Base-by-base conservation (phyloP, 2,113 vertebrate genomes). In the Centrocercus urophasianus region DNA sequence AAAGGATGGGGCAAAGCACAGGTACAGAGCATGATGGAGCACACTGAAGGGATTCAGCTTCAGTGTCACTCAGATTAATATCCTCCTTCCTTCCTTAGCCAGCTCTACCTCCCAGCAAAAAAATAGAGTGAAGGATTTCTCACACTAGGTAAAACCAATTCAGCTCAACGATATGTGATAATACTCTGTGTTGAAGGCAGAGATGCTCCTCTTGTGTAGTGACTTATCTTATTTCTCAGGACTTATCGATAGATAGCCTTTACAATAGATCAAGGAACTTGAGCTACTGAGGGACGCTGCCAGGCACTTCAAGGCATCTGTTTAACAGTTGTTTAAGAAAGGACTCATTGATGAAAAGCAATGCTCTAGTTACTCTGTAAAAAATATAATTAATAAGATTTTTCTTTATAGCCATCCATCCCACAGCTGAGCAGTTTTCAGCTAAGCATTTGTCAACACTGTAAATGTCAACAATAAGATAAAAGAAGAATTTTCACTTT, bases 311-410 rank as follows among this genome's bases (percentile, higher is more conserved):
- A 83, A 74, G 80, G 38, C 54, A 94, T 71, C 72, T 42, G 87
- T 83, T 93, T 24, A 73, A 60, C 63, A 74, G 38, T 32, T 83
- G 64, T 67, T 90, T 90, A 48, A 88, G 66, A 59, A 91, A 94
- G 42, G 32, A 75, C 69, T 94, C 91, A 94, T 81, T 95, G 92
- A 95, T 88, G 90, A 95, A 83, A 93, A 93, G 56, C 94, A 96
- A 95, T 74, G 76, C 83, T 93, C 87, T 89, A 91, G 64, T 93
- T 95, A 86, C 38, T 85, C 76, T 80, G 63, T 70, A 77, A 95
- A 95, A 54, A 93, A 93, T 59, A 82, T 36, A 83, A 88, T 83
- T 85, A 90, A 92, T 72, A 85, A 27, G 78, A 93, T 96, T 92
- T 85, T 66, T 45, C 85, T 93, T 88, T 66, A 88, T 60, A 91